Percentiles rank a stretch among this genome's conserved stretches.
Evolutionary conservation across 2,113 vertebrate genomes (phyloP).

Genomic region (Hoplias malabaricus): DNA sequence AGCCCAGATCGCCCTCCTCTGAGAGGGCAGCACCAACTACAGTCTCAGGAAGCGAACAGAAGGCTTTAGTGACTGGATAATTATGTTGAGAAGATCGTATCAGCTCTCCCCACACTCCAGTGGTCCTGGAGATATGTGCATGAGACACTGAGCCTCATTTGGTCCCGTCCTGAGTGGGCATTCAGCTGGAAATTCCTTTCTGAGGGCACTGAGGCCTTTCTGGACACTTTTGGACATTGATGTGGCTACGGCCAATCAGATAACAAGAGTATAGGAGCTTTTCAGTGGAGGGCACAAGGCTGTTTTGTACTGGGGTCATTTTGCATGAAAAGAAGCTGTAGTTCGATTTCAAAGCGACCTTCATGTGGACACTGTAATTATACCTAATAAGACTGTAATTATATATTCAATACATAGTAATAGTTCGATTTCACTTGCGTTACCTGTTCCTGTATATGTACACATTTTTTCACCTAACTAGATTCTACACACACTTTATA

Average conservation of each 20-base stretch:
- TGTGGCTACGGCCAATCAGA: constrained; percentile 20
- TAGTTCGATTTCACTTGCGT: too few relatives aligned
- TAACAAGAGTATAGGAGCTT: constrained; percentile 21
- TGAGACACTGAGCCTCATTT: background rate
- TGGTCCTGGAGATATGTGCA: constrained; percentile 34
- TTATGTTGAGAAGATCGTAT: background rate
- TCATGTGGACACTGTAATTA: too few relatives aligned
- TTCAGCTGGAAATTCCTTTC: background rate
- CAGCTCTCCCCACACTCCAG: background rate
- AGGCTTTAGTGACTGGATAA: constrained; percentile 20
- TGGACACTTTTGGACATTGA: background rate
- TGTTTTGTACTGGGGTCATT: background rate
- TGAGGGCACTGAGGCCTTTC: background rate
- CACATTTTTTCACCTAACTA: too few relatives aligned
- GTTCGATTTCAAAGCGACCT: background rate
- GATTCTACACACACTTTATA: background rate
- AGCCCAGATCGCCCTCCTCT: background rate
- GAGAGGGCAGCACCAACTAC: background rate
- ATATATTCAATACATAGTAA: too few relatives aligned
- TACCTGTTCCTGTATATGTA: too few relatives aligned
- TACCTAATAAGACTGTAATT: too few relatives aligned
- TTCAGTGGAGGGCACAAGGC: background rate
- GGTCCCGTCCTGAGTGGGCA: constrained; percentile 11
- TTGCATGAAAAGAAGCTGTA: background rate
- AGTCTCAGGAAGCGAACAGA: constrained; percentile 15